Evolutionary conservation across 2,797 vertebrate species (phyloP), one percentile per base, ranked within the genome.

Genomic region (Sebastes elongatus): DNA sequence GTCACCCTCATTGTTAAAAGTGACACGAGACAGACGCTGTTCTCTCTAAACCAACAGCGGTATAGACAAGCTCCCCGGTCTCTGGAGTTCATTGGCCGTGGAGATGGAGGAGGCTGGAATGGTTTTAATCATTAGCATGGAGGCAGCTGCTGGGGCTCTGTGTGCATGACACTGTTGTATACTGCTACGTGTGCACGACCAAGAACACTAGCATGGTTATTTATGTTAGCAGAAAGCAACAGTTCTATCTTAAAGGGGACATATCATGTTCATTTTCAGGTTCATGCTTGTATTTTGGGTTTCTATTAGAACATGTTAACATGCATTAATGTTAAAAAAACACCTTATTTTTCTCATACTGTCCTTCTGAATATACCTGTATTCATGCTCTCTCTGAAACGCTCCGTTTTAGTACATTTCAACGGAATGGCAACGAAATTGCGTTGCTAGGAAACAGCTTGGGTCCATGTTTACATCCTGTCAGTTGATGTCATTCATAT

Each of bases 61-160:
- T 7, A 38, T 38, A 49, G 46, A 85, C 60, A 67, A 16, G 6
- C 16, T 82, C 72, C 55, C n/a, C 18, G 27, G 32, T 28, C 67
- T 35, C 4, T n/a, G 6, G 77, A 80, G 85, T 86, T 88, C 33
- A 75, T n/a, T 55, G 81, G 71, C 78, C 63, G 3, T 9, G 16
- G 52, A 74, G 67, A 76, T 64, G 59, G 67, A 62, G 23, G 56
- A 67, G 42, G 11, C 38, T 66, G 76, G 38, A 62, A 79, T 67
- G 68, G 68, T 72, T 86, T 77, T 33, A 71, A 75, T 85, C 49
- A 80, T 74, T 22, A 68, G 53, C 25, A 10, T 11, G 30, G 53
- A 64, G 33, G 32, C 25, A 52, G 46, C 74, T 52, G 27, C 33
- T 27, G n/a, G 20, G 67, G 22, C 46, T 9, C 33, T 7, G 32